Evolutionary conservation across 2,113 vertebrate genomes (phyloP), one percentile per base, ranked within the genome.

Genomic region (Podiceps cristatus): DNA sequence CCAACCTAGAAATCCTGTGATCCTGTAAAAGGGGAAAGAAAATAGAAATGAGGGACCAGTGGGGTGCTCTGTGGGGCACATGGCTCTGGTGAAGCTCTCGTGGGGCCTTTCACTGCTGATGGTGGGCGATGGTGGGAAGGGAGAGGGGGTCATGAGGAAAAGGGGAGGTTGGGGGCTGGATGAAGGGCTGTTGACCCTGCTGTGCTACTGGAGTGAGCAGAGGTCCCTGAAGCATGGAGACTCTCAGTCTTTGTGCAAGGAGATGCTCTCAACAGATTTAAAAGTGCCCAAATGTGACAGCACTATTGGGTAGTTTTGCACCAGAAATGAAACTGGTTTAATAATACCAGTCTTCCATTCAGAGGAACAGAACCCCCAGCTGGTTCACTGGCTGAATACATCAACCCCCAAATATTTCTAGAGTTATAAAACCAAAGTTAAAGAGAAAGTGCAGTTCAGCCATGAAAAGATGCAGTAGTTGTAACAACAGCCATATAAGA

Each of bases 111-210:
- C 49, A 19, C 37, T 55, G 27, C 27, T 1, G 5, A 58, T n/a
- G n/a, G n/a, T n/a, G 47, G 7, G 13, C 11, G 10, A 14, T 0
- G 2, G 40, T 10, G 5, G 20, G 25, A 5, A 31, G 58, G n/a
- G 24, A 76, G 49, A 42, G 13, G 4, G 4, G 4, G 3, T 12
- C 3, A 2, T 8, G n/a, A 64, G 64, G 44, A 60, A 77, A 40
- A 60, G 25, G 19, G 35, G 40, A 73, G 11, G 5, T 45, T 1
- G 1, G 22, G 28, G 45, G 2, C 35, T 64, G 23, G 27, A 13
- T 56, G 20, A 63, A 49, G 17, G 20, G 8, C 44, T 4, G 1
- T 3, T 4, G 4, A 18, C 8, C 10, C n/a, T 0, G 1, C 29
- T 69, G 71, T 2, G 3, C 35, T 5, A 3, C 23, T 73, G 52